Percentiles rank a stretch among this genome's conserved stretches.
These are phyloP conservation scores for Petrolisthes cinctipes DNA, from an alignment of 2,888 invertebrate genomes.

Conservation along the genomic window DNA sequence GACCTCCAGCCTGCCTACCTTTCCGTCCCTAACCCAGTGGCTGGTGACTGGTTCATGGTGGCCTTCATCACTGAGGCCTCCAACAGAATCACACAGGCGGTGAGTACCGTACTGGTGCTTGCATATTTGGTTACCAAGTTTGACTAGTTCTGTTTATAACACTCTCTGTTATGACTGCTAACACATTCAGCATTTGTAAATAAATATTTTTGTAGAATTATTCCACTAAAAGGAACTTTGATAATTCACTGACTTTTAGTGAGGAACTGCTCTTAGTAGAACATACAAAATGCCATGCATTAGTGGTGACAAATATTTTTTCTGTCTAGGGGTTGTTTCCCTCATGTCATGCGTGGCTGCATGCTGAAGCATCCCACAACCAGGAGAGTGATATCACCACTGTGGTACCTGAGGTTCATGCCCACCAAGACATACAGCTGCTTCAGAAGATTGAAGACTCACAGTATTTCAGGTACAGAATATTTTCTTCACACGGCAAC, in stretches of 20 bases:
- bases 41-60: slow-evolving; percentile 70
- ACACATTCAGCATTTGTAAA: neutral
- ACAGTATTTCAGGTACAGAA: slow-evolving; percentile 66
- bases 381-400: slow-evolving; percentile 66
- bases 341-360: slow-evolving; percentile 67
- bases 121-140: neutral
- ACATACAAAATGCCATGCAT: too few species aligned
- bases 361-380: slow-evolving; percentile 66
- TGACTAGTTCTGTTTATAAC: neutral
- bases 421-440: slow-evolving; percentile 65
- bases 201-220: neutral
- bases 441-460: slow-evolving; percentile 65
- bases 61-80: slow-evolving; percentile 73
- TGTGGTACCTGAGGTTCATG: slow-evolving; percentile 67
- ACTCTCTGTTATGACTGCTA: neutral
- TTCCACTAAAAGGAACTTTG: neutral
- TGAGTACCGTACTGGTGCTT: slow-evolving; percentile 45
- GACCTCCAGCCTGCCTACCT: slow-evolving; percentile 67
- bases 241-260: neutral
- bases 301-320: neutral
- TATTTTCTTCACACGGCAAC: neutral
- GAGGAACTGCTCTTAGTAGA: neutral
- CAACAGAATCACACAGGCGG: slow-evolving; percentile 67
- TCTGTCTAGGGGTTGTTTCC: slow-evolving; percentile 66
- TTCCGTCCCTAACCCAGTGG: slow-evolving; percentile 68